A percentile compares a stretch with the other conserved stretches of the same genome.
Evolutionary conservation across 2,113 vertebrate species (phyloP).

Genomic region (Rhabdomys dilectus): DNA sequence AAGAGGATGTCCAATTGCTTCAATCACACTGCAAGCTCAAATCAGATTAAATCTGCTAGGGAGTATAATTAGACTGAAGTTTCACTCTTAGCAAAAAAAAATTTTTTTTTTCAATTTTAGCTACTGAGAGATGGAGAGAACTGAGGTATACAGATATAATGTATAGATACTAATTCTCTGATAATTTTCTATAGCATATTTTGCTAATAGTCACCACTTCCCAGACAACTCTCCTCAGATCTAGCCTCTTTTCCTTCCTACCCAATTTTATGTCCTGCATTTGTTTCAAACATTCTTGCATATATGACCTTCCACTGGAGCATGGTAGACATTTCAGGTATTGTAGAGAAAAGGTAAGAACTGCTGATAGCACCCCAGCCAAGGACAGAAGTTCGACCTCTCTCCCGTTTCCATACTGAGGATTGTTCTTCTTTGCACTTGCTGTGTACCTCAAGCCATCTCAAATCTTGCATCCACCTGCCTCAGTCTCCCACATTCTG

Average conservation of each 20-base stretch:
- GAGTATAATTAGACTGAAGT: neutral
- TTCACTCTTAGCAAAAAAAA: neutral
- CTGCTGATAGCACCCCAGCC: too few relatives aligned
- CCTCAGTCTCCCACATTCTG: neutral
- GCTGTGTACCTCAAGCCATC: neutral
- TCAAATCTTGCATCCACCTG: neutral
- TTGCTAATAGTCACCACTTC: neutral
- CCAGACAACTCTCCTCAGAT: fast-evolving
- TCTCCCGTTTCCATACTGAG: neutral
- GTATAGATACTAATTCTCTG: neutral
- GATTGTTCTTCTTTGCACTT: neutral
- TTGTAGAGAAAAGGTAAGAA: neutral
- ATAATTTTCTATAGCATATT: neutral
- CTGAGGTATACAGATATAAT: neutral
- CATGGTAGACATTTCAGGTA: neutral
- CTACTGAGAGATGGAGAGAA: neutral
- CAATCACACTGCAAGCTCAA: neutral
- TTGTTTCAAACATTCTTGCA: neutral
- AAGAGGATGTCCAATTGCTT: neutral
- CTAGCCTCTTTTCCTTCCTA: neutral
- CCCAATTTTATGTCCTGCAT: neutral
- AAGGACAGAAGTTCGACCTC: neutral
- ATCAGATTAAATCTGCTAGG: neutral
- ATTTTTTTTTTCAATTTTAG: too few relatives aligned
- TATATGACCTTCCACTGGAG: neutral